Base-by-base conservation (phyloP, 2,888 invertebrate genomes). In the Syrphus vitripennis region DNA sequence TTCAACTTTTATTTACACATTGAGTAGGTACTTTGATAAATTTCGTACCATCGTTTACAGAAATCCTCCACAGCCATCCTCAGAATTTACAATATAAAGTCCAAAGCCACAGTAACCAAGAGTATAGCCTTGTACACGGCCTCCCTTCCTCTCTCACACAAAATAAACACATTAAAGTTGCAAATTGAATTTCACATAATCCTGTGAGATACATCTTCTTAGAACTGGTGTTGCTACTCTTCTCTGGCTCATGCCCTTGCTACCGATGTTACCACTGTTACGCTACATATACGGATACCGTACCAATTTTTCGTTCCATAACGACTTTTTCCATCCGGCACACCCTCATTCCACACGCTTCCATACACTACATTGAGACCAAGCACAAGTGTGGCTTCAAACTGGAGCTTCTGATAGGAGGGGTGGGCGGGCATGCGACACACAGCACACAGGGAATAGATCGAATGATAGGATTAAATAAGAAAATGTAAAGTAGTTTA, bases 1-100 rank as follows among this genome's bases (percentile, higher is more conserved):
- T 88, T 59, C 77, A 87, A 83, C 88, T 88, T 88, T 88, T 87
- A 88, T 87, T 88, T 88, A 88, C 87, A 84, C 87, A 87, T 87
- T 79, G 83, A 78, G 81, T 79, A 87, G 87, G 82, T 83, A 78
- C 82, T 82, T 87, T 87, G 87, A 87, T 83, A 87, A 87, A 87
- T 87, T 87, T 81, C 63, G 65, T 79, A 78, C 83, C 87, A 87
- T 87, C 87, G 79, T 83, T 83, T 86, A 86, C 86, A 70, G 86
- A 86, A 86, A 86, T 86, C 82, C 82, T 86, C 82, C 86, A 63
- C 74, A 61, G 59, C 77, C 72, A 86, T 74, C 63, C 70, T 21
- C 45, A 72, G 81, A 40, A 50, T 34, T 37, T 21, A 81, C 74
- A 78, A 82, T 78, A 74, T 81, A 86, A 70, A 86, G 82, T 86